Evolutionary conservation across 2,888 invertebrate genomes (phyloP), one percentile per base, ranked within the genome.

Genomic region (Tigriopus californicus): DNA sequence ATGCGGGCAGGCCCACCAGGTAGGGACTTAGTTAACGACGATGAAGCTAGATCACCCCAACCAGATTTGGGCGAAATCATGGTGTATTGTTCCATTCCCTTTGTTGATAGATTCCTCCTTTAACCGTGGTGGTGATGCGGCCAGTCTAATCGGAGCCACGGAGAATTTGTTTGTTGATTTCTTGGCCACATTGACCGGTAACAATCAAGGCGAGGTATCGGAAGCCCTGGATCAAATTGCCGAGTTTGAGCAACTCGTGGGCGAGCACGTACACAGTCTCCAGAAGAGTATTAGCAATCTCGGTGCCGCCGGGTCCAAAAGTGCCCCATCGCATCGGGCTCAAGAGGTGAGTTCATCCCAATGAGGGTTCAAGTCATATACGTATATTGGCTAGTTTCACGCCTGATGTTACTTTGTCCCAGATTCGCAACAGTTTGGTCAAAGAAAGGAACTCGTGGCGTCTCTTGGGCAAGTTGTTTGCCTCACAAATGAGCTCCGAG

Each of bases 361-460:
- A n/a, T n/a, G n/a, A n/a, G n/a, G n/a, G n/a, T n/a, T n/a, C n/a
- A n/a, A n/a, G n/a, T n/a, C n/a, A n/a, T n/a, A n/a, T n/a, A n/a
- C n/a, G n/a, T n/a, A n/a, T n/a, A n/a, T n/a, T n/a, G n/a, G n/a
- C n/a, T n/a, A n/a, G n/a, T n/a, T n/a, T n/a, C n/a, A n/a, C n/a
- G n/a, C n/a, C n/a, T n/a, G n/a, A n/a, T n/a, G n/a, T n/a, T n/a
- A n/a, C n/a, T 61, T 67, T 13, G 10, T 10, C 1, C 10, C 11
- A 47, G 47, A 33, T 33, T 33, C 33, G 33, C 8, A 47, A 13
- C 18, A 47, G 40, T 40, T 65, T 92, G 42, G 81, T 83, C 62
- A 81, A 83, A 66, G 94, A 94, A 69, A 78, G 84, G 41, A 85
- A 87, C 67, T 90, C 87, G 0, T 94, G 92, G 92, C 79, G 85